Conservation (phyloP, 2,113 vertebrate genomes). For the Arizona elegans region DNA sequence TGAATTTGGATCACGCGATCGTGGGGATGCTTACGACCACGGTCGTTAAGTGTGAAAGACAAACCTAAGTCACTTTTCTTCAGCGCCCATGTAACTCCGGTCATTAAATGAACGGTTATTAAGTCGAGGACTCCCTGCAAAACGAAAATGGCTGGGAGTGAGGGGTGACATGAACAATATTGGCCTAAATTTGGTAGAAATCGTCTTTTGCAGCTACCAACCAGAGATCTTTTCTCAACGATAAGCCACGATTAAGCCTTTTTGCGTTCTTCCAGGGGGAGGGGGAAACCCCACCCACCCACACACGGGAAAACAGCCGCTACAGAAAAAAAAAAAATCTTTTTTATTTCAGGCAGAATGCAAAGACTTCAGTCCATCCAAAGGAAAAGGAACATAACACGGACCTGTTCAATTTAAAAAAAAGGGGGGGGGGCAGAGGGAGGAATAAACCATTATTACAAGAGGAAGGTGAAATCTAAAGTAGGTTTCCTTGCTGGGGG, state of each 20-base stretch:
- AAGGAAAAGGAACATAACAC: conserved; percentile 37
- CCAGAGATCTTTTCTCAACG: background rate
- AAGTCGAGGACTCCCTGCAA: too few relatives aligned
- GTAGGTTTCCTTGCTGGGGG: background rate
- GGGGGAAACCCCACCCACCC: too few relatives aligned
- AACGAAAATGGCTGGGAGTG: rapidly evolving
- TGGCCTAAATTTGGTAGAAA: background rate
- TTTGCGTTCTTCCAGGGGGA: background rate
- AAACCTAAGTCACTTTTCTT: too few relatives aligned
- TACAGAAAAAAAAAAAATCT: conserved; percentile 4
- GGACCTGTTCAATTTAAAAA: background rate
- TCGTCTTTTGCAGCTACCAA: background rate
- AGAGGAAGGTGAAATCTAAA: background rate
- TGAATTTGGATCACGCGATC: too few relatives aligned
- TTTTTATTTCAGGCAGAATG: conserved; percentile 54
- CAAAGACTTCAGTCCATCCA: conserved; percentile 19
- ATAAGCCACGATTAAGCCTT: background rate
- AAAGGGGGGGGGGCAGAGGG: background rate
- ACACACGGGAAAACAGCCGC: background rate
- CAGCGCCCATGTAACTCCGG: too few relatives aligned
- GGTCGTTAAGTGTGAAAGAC: too few relatives aligned
- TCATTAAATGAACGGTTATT: too few relatives aligned
- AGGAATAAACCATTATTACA: background rate
- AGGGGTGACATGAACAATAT: background rate
- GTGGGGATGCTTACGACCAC: too few relatives aligned